Evolutionary conservation across 2,113 vertebrate genomes (phyloP), one percentile per base, ranked within the genome.

Genomic region (Aegithalos caudatus): DNA sequence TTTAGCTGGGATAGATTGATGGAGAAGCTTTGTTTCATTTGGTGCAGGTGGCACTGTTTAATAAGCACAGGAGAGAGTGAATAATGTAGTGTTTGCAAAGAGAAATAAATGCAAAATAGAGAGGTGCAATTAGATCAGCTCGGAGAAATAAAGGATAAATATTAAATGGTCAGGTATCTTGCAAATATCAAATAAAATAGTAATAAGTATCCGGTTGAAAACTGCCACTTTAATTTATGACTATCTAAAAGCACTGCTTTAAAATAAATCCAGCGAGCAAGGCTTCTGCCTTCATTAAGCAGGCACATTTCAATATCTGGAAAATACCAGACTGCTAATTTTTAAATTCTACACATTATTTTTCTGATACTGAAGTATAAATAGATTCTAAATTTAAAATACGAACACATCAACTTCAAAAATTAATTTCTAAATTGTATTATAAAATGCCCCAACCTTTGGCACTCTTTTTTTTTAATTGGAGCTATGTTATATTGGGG

Each of bases 41-140:
- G 97, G 97, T 98, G 98, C 98, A 98, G 97, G 98, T 98, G 98
- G 98, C 97, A 98, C 97, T 97, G 97, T 98, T 98, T 98, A 98
- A 98, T 98, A 98, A 98, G 98, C 98, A 98, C 95, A 97, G 93
- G 96, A 97, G 96, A 98, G 97, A 98, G 96, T 97, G 97, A 97
- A 97, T 98, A 98, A 97, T 98, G 98, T 97, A 98, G 97, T 97
- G 96, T 97, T 97, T 96, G 97, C 96, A 98, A 98, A 97, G 97
- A 98, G 97, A 98, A 98, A 97, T 98, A 98, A 97, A 98, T 98
- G 97, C 97, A 98, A 98, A 98, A 97, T 97, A 97, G 97, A 98
- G 97, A 96, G 88, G 93, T 97, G 97, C 97, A 98, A 98, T 98
- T 98, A 98, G 97, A 97, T 96, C 97, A 96, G 95, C 92, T 95